A percentile compares a stretch with the other conserved stretches of the same genome.
phyloP scores from a whole-genome alignment of 2,888 invertebrate genomes.

The Morinoia aosen region DNA sequence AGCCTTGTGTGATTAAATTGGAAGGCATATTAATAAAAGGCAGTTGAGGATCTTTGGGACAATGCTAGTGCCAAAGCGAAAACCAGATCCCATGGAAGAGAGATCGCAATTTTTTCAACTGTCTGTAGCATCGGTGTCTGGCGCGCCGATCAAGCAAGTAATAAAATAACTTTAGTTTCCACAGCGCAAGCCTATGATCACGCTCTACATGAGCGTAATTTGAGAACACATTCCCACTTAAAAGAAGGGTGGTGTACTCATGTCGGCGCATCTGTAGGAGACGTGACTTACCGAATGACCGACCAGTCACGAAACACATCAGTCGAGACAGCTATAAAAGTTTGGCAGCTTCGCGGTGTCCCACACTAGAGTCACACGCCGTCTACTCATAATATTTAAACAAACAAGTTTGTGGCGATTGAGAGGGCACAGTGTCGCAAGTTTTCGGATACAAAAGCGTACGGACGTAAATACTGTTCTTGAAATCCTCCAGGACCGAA shows the following conservation, averaged over 20 bases:
- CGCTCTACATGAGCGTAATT: not conserved
- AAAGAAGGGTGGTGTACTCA: not conserved
- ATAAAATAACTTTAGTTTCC: not conserved
- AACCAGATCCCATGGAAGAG: not conserved
- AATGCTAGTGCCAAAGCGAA: not conserved
- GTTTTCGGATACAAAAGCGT: conserved; percentile 17
- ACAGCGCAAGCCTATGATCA: not conserved
- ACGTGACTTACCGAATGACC: not conserved
- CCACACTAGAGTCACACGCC: conserved; percentile 7
- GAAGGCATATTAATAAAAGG: not conserved
- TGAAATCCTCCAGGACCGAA: not conserved
- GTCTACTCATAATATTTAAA: not conserved
- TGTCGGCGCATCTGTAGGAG: not conserved
- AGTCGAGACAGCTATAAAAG: conserved; percentile 9
- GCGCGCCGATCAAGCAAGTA: not conserved
- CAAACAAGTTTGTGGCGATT: not conserved
- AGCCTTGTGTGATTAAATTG: not conserved
- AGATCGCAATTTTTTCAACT: not conserved
- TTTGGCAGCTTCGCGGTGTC: conserved; percentile 2
- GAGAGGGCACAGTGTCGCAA: not conserved
- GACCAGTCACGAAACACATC: not conserved
- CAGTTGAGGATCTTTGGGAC: not conserved
- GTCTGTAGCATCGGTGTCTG: not conserved
- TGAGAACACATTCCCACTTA: not conserved
- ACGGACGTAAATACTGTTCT: conserved; percentile 17